A percentile compares a stretch with the other conserved stretches of the same genome.
These are phyloP conservation scores for Drosophila cyrtoloma DNA, from an alignment of 2,888 invertebrate genomes.

Conservation along the genomic window DNA sequence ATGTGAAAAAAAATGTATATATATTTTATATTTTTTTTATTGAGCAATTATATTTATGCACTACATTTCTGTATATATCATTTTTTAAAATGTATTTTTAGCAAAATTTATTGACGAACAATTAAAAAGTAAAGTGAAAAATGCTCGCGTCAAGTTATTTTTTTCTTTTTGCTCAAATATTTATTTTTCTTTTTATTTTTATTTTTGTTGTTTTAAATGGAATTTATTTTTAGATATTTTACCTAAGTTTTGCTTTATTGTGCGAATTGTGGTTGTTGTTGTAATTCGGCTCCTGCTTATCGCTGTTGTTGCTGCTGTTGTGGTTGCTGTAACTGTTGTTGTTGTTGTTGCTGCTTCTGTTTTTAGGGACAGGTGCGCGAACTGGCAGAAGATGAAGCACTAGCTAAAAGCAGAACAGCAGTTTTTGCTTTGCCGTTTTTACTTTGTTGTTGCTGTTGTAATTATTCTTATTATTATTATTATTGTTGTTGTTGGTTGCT, in stretches of 20 bases:
- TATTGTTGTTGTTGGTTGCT: slow-evolving; percentile 33
- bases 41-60: slow-evolving; percentile 34
- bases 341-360: slow-evolving; percentile 31
- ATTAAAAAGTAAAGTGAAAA: slow-evolving; percentile 29
- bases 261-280: slow-evolving; percentile 55
- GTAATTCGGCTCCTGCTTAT: slow-evolving; percentile 32
- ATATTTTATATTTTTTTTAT: slow-evolving; percentile 16
- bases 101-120: slow-evolving; percentile 37
- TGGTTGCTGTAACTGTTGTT: slow-evolving; percentile 39
- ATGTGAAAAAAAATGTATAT: slow-evolving; percentile 21
- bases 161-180: slow-evolving; percentile 32
- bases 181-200: slow-evolving; percentile 25
- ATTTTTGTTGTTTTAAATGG: slow-evolving; percentile 68
- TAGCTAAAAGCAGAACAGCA: slow-evolving; percentile 32
- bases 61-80: slow-evolving; percentile 21
- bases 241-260: slow-evolving; percentile 80
- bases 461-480: neutral
- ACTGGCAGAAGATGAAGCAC: slow-evolving; percentile 35
- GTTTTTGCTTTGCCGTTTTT: slow-evolving; percentile 10
- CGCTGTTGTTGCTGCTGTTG: slow-evolving; percentile 38
- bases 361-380: slow-evolving; percentile 49
- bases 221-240: slow-evolving; percentile 82
- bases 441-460: slow-evolving; percentile 43
- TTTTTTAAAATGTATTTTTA: slow-evolving; percentile 56
- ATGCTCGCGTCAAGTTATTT: slow-evolving; percentile 37